Base-by-base conservation (phyloP, 2,113 vertebrate genomes). In the Mirounga angustirostris region DNA sequence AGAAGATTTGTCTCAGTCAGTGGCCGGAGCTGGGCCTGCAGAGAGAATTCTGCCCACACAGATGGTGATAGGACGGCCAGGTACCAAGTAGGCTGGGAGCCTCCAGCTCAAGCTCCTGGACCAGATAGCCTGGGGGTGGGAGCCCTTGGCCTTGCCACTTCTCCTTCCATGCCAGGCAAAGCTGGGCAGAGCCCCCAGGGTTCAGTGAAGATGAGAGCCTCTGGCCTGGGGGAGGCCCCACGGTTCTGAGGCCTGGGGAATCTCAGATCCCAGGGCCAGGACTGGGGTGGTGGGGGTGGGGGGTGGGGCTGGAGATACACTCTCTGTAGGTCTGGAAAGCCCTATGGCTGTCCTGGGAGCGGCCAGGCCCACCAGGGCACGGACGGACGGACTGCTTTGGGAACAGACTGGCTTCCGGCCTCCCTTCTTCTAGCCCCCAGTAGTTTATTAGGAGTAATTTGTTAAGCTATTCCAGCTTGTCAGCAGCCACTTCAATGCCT, bases 381-480 rank as follows among this genome's bases (percentile, higher is more conserved):
- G 52, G 46, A 43, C 0, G 3, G 80, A 91, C 40, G 36, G 69
- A 69, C 54, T 43, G 7, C 36, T 84, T 63, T 5, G 16, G 43
- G 73, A 92, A 43, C 58, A 71, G 67, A 5, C 67, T 91, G 54
- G 36, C 89, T 96, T 94, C 65, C 4, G 8, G 65, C 58, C 87
- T 94, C 91, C 59, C 40, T 59, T 83, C 73, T 61, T 89, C 30
- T 89, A 4, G 16, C 7, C 56, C 84, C 86, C 21, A 81, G 82
- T 92, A 96, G 78, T 97, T 97, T 97, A 96, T 97, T 97, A 97
- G 92, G 61, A 94, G 89, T 95, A 93, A 97, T 97, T 98, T 96
- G 86, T 97, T 97, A 98, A 97, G 81, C 86, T 95, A 83, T 95
- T 97, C 79, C 58, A 92, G 96, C 96, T 93, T 95, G 96, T 97